Conservation (phyloP, 2,113 vertebrate species). For the Microtus oregoni region DNA sequence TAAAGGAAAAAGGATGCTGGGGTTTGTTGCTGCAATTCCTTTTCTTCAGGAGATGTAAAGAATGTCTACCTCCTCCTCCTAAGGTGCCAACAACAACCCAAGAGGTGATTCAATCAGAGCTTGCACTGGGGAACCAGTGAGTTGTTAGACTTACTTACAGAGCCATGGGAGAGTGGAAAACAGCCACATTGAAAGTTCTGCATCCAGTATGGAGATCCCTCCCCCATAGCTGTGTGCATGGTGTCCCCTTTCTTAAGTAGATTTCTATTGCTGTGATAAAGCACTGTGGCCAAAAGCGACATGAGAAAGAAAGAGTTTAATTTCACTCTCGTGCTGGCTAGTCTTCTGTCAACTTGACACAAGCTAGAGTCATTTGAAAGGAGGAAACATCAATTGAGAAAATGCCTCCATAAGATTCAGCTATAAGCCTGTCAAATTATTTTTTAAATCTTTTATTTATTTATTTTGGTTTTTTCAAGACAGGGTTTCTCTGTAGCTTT, state of each 20-base stretch:
- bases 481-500: too few species aligned
- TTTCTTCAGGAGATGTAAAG: neutral
- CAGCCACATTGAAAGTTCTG: neutral
- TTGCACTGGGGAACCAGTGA: neutral
- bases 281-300: neutral
- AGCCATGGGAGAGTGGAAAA: neutral
- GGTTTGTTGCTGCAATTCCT: neutral
- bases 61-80: neutral
- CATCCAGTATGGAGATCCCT: neutral
- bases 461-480: too few species aligned
- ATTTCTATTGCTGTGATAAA: neutral
- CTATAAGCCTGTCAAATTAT: too few species aligned
- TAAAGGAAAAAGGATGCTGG: neutral
- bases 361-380: neutral
- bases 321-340: neutral
- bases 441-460: too few species aligned
- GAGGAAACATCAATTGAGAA: neutral
- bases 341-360: neutral
- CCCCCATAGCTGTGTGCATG: neutral
- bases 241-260: neutral
- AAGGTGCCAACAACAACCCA: neutral
- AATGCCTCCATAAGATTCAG: neutral
- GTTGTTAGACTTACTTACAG: neutral
- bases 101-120: neutral
- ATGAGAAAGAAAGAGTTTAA: neutral